phyloP scores from a whole-genome alignment of 2,888 invertebrate species.

The Hofmannophila pseudospretella region DNA sequence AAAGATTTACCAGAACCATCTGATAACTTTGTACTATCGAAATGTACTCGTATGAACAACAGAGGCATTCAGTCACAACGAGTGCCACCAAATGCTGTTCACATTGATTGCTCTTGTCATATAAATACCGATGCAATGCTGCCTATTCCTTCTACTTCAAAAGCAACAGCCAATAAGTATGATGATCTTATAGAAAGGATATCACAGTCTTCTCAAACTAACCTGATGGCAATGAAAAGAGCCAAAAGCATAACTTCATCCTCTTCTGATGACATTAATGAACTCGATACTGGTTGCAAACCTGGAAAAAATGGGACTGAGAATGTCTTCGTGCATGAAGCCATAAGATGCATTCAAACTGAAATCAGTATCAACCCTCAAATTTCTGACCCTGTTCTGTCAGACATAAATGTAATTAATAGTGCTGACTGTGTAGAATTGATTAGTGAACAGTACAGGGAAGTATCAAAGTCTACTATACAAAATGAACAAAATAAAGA shows the following conservation, averaged over 20 bases:
- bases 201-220: slow-evolving; percentile 58
- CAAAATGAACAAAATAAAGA: background rate
- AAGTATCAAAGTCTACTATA: slow-evolving; percentile 16
- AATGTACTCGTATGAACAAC: slow-evolving; percentile 43
- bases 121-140: background rate
- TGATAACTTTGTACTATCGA: slow-evolving; percentile 50
- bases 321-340: slow-evolving; percentile 31
- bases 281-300: background rate
- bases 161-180: background rate
- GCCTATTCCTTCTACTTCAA: background rate
- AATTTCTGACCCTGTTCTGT: slow-evolving; percentile 55
- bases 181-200: slow-evolving; percentile 13
- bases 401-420: slow-evolving; percentile 52
- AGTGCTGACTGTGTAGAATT: slow-evolving; percentile 40
- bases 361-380: slow-evolving; percentile 65
- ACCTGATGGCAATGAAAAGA: too few relatives aligned
- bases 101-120: background rate
- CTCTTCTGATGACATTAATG: slow-evolving; percentile 11
- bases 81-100: slow-evolving; percentile 12
- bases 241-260: slow-evolving; percentile 23
- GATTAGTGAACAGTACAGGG: slow-evolving; percentile 38
- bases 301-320: slow-evolving; percentile 6
- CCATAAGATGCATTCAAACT: slow-evolving; percentile 58
- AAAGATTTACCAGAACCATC: slow-evolving; percentile 26
- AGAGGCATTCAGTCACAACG: slow-evolving; percentile 28